phyloP scores from a whole-genome alignment of 2,797 vertebrate genomes.

The Halcyon smyrnensis region DNA sequence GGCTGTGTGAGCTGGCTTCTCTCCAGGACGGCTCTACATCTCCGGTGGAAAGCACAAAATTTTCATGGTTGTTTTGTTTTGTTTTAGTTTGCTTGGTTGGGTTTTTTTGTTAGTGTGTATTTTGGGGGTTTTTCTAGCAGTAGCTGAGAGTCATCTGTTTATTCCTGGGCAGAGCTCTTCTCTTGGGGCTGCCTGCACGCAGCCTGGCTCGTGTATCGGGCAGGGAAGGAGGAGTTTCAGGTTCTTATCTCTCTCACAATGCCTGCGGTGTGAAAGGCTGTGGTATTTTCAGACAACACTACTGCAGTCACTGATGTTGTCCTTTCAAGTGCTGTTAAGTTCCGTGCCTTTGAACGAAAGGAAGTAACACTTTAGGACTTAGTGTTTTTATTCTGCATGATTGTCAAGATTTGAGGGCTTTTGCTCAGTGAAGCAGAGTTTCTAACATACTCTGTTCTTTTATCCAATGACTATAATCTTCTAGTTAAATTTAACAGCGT shows the following conservation, averaged over 20 bases:
- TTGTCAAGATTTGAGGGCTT: neutral
- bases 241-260: constrained; percentile 2
- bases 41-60: neutral
- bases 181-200: neutral
- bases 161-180: neutral
- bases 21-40: neutral
- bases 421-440: neutral
- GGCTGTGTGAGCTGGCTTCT: neutral
- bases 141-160: neutral
- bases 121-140: neutral
- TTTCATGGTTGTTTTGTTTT: neutral
- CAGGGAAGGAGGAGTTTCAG: constrained; percentile 10
- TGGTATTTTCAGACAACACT: neutral
- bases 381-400: neutral
- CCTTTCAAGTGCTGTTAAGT: constrained; percentile 9
- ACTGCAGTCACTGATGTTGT: neutral
- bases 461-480: neutral
- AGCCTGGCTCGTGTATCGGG: neutral
- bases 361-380: neutral
- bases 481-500: neutral
- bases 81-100: no score
- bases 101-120: neutral
- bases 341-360: constrained; percentile 14
- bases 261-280: neutral
- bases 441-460: neutral